These are phyloP conservation scores for Hoplias malabaricus DNA, from an alignment of 2,113 vertebrate genomes.

Conservation along the genomic window DNA sequence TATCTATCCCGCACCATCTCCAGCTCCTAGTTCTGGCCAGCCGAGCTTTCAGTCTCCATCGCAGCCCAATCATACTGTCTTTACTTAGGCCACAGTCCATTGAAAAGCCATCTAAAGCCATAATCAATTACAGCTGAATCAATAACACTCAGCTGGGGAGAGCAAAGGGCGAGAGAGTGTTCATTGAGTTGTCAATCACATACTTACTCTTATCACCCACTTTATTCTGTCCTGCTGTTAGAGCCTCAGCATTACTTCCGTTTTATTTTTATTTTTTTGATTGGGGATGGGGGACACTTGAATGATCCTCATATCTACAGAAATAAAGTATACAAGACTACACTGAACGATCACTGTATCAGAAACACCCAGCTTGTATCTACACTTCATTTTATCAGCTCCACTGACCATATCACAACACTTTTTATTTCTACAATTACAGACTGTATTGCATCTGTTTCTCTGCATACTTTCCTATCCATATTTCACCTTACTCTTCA, in stretches of 20 bases:
- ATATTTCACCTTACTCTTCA: too few relatives aligned
- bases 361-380: too few relatives aligned
- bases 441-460: too few relatives aligned
- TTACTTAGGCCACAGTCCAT: constrained; percentile 49
- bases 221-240: constrained; percentile 40
- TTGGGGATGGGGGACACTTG: background rate
- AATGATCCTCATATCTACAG: background rate
- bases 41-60: constrained; percentile 39
- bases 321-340: too few relatives aligned
- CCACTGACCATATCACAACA: too few relatives aligned
- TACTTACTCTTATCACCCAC: constrained; percentile 39
- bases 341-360: too few relatives aligned
- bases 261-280: background rate
- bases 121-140: constrained; percentile 67
- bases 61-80: constrained; percentile 53
- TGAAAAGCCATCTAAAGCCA: constrained; percentile 65
- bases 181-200: constrained; percentile 58
- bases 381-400: too few relatives aligned
- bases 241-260: constrained; percentile 24
- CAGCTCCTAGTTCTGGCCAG: constrained; percentile 24
- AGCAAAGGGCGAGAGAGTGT: constrained; percentile 46
- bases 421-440: too few relatives aligned
- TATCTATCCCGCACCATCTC: constrained; percentile 22
- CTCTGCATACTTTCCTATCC: too few relatives aligned
- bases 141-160: constrained; percentile 57